Percentiles rank a stretch among this genome's conserved stretches.
Conservation (phyloP, 2,888 invertebrate species). For the Crepidodera aurea region DNA sequence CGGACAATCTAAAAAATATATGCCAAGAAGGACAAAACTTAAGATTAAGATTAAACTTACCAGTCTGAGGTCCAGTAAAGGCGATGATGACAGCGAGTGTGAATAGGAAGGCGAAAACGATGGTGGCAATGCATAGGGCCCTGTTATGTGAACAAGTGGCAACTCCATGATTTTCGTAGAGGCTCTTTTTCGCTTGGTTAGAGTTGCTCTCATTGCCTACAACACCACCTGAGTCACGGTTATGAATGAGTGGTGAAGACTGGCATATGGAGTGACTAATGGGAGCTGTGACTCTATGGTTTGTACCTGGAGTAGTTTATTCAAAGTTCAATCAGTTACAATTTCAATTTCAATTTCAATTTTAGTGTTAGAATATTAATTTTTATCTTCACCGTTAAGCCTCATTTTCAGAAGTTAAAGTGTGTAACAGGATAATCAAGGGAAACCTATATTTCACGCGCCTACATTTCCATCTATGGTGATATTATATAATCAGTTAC, state of each 20-base stretch:
- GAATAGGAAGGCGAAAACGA: conserved; percentile 82
- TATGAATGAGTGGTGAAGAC: conserved; percentile 58
- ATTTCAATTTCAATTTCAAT: not conserved
- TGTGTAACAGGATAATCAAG: too few relatives aligned
- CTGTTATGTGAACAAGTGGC: conserved; percentile 88
- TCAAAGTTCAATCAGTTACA: not conserved
- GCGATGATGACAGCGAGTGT: conserved; percentile 87
- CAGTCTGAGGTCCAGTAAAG: conserved; percentile 87
- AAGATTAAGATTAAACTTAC: conserved; percentile 66
- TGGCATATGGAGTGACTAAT: conserved; percentile 53
- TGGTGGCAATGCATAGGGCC: conserved; percentile 81
- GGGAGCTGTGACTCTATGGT: conserved; percentile 53
- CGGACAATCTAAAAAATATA: conserved; percentile 69
- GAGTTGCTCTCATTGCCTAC: conserved; percentile 70
- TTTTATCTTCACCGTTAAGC: too few relatives aligned
- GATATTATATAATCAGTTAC: too few relatives aligned
- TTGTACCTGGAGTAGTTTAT: conserved; percentile 39
- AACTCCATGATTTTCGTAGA: conserved; percentile 79
- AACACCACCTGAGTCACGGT: conserved; percentile 63
- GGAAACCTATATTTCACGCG: too few relatives aligned
- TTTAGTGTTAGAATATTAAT: not conserved
- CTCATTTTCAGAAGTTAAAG: too few relatives aligned
- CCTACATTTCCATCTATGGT: too few relatives aligned
- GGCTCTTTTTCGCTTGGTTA: conserved; percentile 70
- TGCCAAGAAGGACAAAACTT: too few relatives aligned